phyloP scores from a whole-genome alignment of 2,797 vertebrate species.

The Rhinogobio ventralis region DNA sequence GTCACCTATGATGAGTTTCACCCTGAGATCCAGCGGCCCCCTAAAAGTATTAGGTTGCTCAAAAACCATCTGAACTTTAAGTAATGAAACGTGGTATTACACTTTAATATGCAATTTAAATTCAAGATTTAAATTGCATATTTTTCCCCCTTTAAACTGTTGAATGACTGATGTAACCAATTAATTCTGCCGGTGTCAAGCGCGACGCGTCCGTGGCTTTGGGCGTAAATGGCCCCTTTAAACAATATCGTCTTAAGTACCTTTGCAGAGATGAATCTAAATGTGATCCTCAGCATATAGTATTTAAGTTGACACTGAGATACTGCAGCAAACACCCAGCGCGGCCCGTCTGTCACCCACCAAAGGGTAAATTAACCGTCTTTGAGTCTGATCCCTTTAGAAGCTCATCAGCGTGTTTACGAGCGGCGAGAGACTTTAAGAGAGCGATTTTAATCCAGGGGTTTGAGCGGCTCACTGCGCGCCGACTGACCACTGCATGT shows the following conservation, averaged over 20 bases:
- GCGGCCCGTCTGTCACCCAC: constrained; percentile 63
- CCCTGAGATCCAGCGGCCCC: constrained; percentile 5
- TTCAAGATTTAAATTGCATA: constrained; percentile 63
- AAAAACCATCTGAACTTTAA: constrained; percentile 49
- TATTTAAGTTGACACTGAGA: constrained; percentile 70
- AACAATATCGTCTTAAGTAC: constrained; percentile 63
- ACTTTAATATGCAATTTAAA: constrained; percentile 65
- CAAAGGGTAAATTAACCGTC: constrained; percentile 71
- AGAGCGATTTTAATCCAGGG: constrained; percentile 64
- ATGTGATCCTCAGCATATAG: constrained; percentile 58
- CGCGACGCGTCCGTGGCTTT: constrained; percentile 38
- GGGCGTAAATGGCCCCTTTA: constrained; percentile 46
- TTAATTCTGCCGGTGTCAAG: constrained; percentile 62
- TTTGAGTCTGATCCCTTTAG: constrained; percentile 73
- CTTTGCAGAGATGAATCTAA: constrained; percentile 60
- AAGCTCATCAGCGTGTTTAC: constrained; percentile 73
- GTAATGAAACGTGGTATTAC: constrained; percentile 56
- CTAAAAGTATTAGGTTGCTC: constrained; percentile 54
- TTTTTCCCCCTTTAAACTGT: constrained; percentile 52
- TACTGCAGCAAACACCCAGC: constrained; percentile 33
- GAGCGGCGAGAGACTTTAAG: constrained; percentile 54
- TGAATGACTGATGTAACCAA: constrained; percentile 64
- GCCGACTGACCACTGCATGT: constrained; percentile 30
- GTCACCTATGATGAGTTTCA: constrained; percentile 47
- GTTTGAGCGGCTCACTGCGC: constrained; percentile 42